A percentile compares a stretch with the other conserved stretches of the same genome.
Evolutionary conservation across 2,888 invertebrate genomes (phyloP).

Genomic region (Taphrorychus bicolor): DNA sequence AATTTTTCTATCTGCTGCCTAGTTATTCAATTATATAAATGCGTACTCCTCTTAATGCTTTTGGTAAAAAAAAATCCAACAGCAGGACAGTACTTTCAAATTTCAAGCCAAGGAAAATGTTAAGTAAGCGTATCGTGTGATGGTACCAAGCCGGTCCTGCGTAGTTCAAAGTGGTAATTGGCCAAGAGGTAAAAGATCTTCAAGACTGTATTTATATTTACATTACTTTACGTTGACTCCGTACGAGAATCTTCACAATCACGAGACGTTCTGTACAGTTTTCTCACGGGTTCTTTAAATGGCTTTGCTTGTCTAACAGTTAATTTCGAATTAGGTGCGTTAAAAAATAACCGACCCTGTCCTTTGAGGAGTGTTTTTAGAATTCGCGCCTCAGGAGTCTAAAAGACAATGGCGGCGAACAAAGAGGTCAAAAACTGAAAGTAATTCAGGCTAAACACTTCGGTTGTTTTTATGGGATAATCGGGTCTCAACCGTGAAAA

Average conservation of each 20-base stretch:
- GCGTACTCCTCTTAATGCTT: slow-evolving; percentile 3
- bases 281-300: slow-evolving; percentile 37
- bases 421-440: neutral
- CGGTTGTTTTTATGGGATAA: slow-evolving; percentile 3
- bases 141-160: slow-evolving; percentile 7
- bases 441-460: neutral
- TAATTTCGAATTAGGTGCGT: slow-evolving; percentile 31
- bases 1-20: slow-evolving; percentile 16
- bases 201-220: slow-evolving; percentile 37
- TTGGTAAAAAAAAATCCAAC: neutral
- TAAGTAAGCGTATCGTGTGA: neutral
- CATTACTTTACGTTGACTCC: slow-evolving; percentile 31
- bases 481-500: slow-evolving; percentile 18
- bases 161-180: slow-evolving; percentile 28
- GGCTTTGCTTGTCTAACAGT: slow-evolving; percentile 35
- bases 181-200: slow-evolving; percentile 34
- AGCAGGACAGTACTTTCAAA: slow-evolving; percentile 3
- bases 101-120: neutral
- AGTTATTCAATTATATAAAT: slow-evolving; percentile 26
- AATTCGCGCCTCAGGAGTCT: neutral
- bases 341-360: slow-evolving; percentile 6
- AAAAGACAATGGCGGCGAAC: neutral
- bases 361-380: neutral
- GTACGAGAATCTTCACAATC: slow-evolving; percentile 29
- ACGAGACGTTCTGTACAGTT: slow-evolving; percentile 32